These are phyloP conservation scores for Alauda arvensis DNA, from an alignment of 2,797 vertebrate species.

Conservation along the genomic window DNA sequence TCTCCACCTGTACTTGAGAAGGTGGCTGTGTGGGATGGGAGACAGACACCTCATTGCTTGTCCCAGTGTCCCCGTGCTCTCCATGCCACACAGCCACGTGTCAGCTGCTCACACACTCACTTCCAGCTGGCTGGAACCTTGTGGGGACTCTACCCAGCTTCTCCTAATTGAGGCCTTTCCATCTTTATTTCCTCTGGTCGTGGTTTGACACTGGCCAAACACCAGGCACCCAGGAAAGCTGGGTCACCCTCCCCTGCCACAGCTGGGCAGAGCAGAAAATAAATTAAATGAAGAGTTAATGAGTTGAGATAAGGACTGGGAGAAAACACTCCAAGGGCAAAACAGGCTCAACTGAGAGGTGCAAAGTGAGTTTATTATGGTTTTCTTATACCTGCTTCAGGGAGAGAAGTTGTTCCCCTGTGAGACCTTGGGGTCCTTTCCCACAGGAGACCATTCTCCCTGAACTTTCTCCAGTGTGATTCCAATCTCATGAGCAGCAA, in stretches of 20 bases:
- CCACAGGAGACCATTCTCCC: neutral
- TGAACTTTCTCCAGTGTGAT: neutral
- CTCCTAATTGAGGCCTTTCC: neutral
- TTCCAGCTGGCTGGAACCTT: neutral
- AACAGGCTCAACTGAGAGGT: neutral
- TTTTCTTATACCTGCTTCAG: neutral
- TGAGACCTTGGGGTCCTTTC: rapidly evolving
- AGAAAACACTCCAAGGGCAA: neutral
- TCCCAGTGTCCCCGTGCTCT: neutral
- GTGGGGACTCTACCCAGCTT: neutral
- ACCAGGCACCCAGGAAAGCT: neutral
- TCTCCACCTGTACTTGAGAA: neutral
- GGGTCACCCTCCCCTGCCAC: neutral
- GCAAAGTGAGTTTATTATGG: neutral
- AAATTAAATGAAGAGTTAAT: neutral
- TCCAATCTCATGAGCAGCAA: neutral
- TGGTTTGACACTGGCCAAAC: neutral
- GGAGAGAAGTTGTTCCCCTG: neutral
- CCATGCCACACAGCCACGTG: rapidly evolving
- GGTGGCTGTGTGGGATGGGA: neutral
- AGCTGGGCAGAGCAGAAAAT: neutral
- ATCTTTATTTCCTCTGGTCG: neutral
- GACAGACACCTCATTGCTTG: neutral
- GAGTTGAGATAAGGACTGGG: neutral
- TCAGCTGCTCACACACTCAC: neutral